Percentiles rank a stretch among this genome's conserved stretches.
Conservation (phyloP, 2,797 vertebrate species). For the Cetoscarus ocellatus region DNA sequence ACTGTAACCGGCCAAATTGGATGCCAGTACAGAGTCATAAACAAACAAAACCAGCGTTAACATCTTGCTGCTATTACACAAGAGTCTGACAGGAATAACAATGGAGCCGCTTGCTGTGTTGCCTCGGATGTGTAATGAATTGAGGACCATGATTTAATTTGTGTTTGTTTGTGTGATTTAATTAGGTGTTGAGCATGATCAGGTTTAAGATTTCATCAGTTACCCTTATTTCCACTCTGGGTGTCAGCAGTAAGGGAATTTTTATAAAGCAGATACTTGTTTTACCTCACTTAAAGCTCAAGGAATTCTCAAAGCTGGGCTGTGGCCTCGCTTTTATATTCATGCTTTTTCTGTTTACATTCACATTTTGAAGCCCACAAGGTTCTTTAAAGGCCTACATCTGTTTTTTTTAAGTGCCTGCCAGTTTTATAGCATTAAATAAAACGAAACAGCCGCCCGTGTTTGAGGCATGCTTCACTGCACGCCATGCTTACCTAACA, state of each 20-base stretch:
- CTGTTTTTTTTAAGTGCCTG: constrained; percentile 42
- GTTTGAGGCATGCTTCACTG: constrained; percentile 10
- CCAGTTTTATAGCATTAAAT: constrained; percentile 61
- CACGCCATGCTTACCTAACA: constrained; percentile 53
- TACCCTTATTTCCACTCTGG: constrained; percentile 13
- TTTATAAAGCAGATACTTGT: neutral
- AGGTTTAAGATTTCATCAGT: constrained; percentile 48
- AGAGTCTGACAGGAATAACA: constrained; percentile 57
- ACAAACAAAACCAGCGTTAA: constrained; percentile 54
- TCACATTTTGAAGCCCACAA: constrained; percentile 17
- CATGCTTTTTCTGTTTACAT: constrained; percentile 32
- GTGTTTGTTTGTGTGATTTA: constrained; percentile 60
- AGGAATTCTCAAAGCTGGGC: neutral
- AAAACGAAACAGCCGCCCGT: constrained; percentile 36
- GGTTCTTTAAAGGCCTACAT: constrained; percentile 34
- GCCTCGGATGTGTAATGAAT: constrained; percentile 52
- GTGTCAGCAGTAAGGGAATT: constrained; percentile 2
- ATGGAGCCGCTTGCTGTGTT: constrained; percentile 31
- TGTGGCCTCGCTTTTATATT: constrained; percentile 19
- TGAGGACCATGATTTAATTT: constrained; percentile 57
- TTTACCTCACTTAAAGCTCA: neutral
- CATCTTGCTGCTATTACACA: constrained; percentile 41
- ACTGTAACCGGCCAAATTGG: constrained; percentile 49
- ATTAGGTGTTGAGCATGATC: constrained; percentile 56
- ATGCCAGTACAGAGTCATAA: constrained; percentile 53